Conservation (phyloP, 2,797 vertebrate genomes). For the Dipus sagitta region DNA sequence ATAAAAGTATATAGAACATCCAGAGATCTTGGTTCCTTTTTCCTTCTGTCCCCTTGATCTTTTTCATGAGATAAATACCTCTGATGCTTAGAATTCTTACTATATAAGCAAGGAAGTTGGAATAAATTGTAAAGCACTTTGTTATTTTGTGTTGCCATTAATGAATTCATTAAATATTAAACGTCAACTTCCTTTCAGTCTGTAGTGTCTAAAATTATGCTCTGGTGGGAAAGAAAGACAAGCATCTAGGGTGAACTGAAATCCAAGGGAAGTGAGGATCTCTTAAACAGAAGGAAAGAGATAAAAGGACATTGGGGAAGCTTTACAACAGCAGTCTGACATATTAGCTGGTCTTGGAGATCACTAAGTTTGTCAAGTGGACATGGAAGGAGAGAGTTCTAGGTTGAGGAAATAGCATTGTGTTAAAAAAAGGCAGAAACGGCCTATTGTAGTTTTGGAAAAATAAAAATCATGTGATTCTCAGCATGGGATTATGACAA, state of each 20-base stretch:
- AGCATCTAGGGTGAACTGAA: not conserved
- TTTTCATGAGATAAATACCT: not conserved
- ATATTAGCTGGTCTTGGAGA: not conserved
- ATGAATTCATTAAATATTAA: slow-evolving; percentile 48
- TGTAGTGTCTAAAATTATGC: not conserved
- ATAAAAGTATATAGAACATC: not conserved
- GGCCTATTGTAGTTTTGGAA: not conserved
- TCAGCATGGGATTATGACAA: slow-evolving; percentile 5
- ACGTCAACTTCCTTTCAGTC: slow-evolving; percentile 1
- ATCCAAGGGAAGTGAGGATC: not conserved
- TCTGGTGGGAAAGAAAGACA: not conserved
- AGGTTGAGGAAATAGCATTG: not conserved
- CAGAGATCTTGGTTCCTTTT: slow-evolving; percentile 43
- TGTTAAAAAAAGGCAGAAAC: slow-evolving; percentile 8
- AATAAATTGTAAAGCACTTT: slow-evolving; percentile 53
- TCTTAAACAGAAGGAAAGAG: not conserved
- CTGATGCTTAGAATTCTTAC: slow-evolving; percentile 28
- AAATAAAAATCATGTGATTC: not conserved
- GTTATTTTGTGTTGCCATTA: slow-evolving; percentile 32
- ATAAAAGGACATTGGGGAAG: not conserved
- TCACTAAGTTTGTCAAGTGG: slow-evolving; percentile 48
- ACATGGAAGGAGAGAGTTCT: slow-evolving; percentile 13
- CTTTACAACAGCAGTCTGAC: not conserved
- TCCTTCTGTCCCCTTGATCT: not conserved
- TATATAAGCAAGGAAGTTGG: slow-evolving; percentile 39